A percentile compares a stretch with the other conserved stretches of the same genome.
Evolutionary conservation across 2,888 invertebrate species (phyloP).

Genomic region (Blomia tropicalis): DNA sequence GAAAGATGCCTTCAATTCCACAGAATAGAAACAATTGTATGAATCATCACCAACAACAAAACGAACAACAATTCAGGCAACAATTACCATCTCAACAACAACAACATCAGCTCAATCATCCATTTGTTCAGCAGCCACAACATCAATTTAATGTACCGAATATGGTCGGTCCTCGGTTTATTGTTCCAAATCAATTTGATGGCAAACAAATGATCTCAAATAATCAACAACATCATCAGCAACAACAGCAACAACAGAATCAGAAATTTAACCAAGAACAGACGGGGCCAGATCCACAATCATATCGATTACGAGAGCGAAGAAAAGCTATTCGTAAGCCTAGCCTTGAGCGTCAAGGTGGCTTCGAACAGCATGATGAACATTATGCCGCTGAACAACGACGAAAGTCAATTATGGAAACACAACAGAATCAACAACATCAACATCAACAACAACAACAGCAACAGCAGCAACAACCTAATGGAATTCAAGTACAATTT

Average conservation of each 20-base stretch:
- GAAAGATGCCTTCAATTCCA: not conserved
- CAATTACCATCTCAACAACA: no score
- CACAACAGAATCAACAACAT: not conserved
- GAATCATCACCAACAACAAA: not conserved
- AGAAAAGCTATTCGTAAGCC: constrained; percentile 26
- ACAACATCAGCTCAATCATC: no score
- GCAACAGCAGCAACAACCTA: no score
- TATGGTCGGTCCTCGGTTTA: no score
- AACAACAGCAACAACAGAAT: not conserved
- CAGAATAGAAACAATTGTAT: not conserved
- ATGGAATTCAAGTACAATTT: not conserved
- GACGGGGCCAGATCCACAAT: not conserved
- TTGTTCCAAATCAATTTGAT: no score
- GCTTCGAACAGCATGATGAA: constrained; percentile 28
- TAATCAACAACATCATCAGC: no score
- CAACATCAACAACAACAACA: constrained; percentile 5
- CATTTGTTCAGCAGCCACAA: no score
- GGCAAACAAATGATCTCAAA: no score
- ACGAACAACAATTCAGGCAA: no score
- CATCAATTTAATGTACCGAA: no score
- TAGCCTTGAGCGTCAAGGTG: constrained; percentile 30
- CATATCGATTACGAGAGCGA: constrained; percentile 36
- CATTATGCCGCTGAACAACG: constrained; percentile 16
- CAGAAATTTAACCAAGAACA: not conserved
- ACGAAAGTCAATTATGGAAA: constrained; percentile 1